Percentiles rank a stretch among this genome's conserved stretches.
Evolutionary conservation across 2,113 vertebrate genomes (phyloP).

Genomic region (Lutjanus erythropterus): DNA sequence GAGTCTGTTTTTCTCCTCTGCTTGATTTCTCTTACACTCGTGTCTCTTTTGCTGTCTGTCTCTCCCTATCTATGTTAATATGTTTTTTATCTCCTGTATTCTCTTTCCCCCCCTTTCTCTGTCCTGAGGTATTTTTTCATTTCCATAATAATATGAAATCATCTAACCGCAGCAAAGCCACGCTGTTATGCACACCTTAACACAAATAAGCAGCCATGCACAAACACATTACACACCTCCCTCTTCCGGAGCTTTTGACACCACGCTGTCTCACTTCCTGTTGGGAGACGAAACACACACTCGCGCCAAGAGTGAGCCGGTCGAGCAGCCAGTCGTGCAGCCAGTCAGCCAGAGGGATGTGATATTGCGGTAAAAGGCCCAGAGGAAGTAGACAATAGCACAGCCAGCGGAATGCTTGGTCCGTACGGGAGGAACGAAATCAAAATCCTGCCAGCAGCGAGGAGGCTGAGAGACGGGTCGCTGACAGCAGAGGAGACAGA

Average conservation of each 20-base stretch:
- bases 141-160: not conserved
- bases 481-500: conserved; percentile 65
- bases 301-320: not conserved
- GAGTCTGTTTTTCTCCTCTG: conserved; percentile 64
- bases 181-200: not conserved
- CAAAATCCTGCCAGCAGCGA: conserved; percentile 59
- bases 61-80: not conserved
- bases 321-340: conserved; percentile 24
- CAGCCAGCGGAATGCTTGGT: conserved; percentile 60
- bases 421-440: conserved; percentile 54
- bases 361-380: conserved; percentile 60
- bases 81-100: not conserved
- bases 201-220: conserved; percentile 1
- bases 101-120: not conserved
- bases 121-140: not conserved
- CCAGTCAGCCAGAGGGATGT: conserved; percentile 46
- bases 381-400: conserved; percentile 71
- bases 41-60: not conserved
- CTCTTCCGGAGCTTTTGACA: conserved; percentile 41
- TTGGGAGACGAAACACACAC: conserved; percentile 18
- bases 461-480: conserved; percentile 38
- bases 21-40: conserved; percentile 17
- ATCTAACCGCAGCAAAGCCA: not conserved
- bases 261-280: conserved; percentile 59
- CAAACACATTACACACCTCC: conserved; percentile 7